Percentiles rank a stretch among this genome's conserved stretches.
phyloP scores from a whole-genome alignment of 2,113 vertebrate genomes.

The Campylomormyrus numenius region DNA sequence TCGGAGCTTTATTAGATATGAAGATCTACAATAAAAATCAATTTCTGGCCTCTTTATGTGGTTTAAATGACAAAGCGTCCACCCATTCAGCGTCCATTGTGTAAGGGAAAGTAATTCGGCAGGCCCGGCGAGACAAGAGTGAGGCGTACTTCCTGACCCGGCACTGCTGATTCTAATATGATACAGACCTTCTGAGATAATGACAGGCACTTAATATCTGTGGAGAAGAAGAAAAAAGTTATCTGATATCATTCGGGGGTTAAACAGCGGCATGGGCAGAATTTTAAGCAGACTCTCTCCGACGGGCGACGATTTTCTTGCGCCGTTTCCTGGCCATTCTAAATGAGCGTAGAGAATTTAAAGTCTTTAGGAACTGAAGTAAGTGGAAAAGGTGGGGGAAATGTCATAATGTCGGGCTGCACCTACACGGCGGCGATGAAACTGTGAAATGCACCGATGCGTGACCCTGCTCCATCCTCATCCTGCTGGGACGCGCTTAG shows the following conservation, averaged over 20 bases:
- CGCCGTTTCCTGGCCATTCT: not conserved
- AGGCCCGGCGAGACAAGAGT: slow-evolving; percentile 82
- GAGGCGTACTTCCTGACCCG: slow-evolving; percentile 85
- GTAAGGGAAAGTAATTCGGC: slow-evolving; percentile 96
- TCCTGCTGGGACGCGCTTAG: no score
- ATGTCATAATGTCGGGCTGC: not conserved
- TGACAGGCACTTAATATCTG: slow-evolving; percentile 98
- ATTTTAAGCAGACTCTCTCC: slow-evolving; percentile 72
- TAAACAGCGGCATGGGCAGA: slow-evolving; percentile 85
- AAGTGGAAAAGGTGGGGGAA: not conserved
- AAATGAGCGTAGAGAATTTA: slow-evolving; percentile 3
- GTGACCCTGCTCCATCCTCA: no score
- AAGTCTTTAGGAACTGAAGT: slow-evolving; percentile 13
- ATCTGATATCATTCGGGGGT: slow-evolving; percentile 96
- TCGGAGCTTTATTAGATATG: slow-evolving; percentile 99
- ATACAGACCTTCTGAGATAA: slow-evolving; percentile 98
- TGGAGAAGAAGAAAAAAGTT: slow-evolving; percentile 79
- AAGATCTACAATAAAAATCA: slow-evolving; percentile 99
- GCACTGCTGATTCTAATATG: slow-evolving; percentile 96
- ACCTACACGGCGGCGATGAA: not conserved
- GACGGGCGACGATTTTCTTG: slow-evolving; percentile 45
- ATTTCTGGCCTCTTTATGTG: slow-evolving; percentile 99
- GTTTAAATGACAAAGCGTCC: slow-evolving; percentile 99
- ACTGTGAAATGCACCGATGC: not conserved
- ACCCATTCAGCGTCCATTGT: slow-evolving; percentile 97